Evolutionary conservation across 1,140 invertebrate species (phyloP).

Genomic region (Protaetia brevitarsis): DNA sequence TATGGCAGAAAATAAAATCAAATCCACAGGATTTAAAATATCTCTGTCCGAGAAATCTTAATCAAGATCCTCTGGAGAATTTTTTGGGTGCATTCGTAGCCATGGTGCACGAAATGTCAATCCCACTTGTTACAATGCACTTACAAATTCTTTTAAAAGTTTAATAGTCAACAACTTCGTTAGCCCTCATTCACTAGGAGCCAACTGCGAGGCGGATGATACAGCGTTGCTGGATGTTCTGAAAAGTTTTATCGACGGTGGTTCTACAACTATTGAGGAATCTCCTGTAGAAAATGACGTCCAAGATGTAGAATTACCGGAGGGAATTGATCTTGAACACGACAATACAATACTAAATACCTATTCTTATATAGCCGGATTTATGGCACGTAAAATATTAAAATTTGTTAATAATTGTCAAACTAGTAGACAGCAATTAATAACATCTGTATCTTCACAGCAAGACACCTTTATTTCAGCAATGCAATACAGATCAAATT

Average conservation of each 20-base stretch:
- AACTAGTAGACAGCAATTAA: not conserved
- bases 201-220: constrained; percentile 10
- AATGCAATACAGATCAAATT: not conserved
- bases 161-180: constrained; percentile 15
- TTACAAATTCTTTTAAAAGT: constrained; percentile 25
- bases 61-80: constrained; percentile 35
- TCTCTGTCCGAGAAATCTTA: constrained; percentile 24
- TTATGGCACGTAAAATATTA: not conserved
- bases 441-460: not conserved
- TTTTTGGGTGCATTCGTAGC: constrained; percentile 30
- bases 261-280: too few species aligned
- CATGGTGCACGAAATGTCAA: constrained; percentile 28
- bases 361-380: not conserved
- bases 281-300: not conserved
- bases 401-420: not conserved
- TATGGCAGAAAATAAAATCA: constrained; percentile 23
- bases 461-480: not conserved
- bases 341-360: not conserved
- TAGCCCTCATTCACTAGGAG: constrained; percentile 10
- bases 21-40: constrained; percentile 5
- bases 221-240: not conserved
- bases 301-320: not conserved
- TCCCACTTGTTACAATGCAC: constrained; percentile 20
- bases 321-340: not conserved
- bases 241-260: not conserved